Base-by-base conservation (phyloP, 2,888 invertebrate species). In the Ecliptopera silaceata region DNA sequence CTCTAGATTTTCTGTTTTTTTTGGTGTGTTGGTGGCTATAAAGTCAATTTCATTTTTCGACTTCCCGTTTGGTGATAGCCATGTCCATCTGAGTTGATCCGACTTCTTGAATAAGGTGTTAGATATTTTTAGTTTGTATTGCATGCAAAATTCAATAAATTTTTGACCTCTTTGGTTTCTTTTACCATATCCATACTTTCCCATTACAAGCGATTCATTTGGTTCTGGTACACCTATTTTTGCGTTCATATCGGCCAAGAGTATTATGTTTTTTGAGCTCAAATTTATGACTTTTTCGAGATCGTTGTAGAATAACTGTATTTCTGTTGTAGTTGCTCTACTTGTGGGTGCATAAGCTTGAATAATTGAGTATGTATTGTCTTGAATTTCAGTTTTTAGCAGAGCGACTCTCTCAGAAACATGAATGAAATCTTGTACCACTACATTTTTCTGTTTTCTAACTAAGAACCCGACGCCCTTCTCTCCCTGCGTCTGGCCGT, bases 1-100 rank as follows among this genome's bases (percentile, higher is more conserved):
- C n/a, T n/a, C n/a, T n/a, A n/a, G n/a, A n/a, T n/a, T n/a, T n/a
- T n/a, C n/a, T n/a, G n/a, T n/a, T 31, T 31, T 31, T 6, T 22
- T 5, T 3, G 22, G 22, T 22, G 4, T 22, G 4, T 5, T 45
- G 12, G 45, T 5, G 1, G 32, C 3, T 3, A 45, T 32, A 12
- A 32, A 31, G 17, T 44, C 44, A 4, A 44, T 44, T 17, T 44
- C 31, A n/a, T 44, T 44, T 31, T 17, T 44, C 5, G 31, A 17
- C 11, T 31, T 44, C 4, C 29, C 29, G 10, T 44, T n/a, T 13
- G 44, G 44, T 44, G 44, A 44, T 5, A 44, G 13, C 44, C 44
- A 44, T 3, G 44, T 44, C 44, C 44, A 44, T 31, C 11, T 29
- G 4, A n/a, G 13, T 31, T 44, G 29, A 1, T 6, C 1, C 11